phyloP scores from a whole-genome alignment of 2,888 invertebrate species.

The Dasysyrphus tricinctus region DNA sequence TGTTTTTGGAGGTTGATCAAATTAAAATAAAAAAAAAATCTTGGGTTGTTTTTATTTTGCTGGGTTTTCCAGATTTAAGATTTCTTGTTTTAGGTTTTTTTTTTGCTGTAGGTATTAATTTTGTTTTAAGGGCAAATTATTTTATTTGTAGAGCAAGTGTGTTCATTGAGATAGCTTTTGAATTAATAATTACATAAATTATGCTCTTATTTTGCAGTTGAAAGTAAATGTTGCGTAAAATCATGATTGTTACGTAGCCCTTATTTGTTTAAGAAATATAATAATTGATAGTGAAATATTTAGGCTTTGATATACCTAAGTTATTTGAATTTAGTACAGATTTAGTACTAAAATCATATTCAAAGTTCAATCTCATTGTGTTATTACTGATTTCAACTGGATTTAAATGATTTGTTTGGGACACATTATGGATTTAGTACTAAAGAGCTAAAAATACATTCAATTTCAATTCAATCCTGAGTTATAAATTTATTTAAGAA shows the following conservation, averaged over 20 bases:
- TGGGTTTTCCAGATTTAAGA: constrained; percentile 31
- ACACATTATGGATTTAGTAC: too few relatives aligned
- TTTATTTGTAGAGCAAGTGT: constrained; percentile 42
- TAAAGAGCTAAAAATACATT: too few relatives aligned
- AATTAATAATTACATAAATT: constrained; percentile 6
- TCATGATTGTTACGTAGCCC: not conserved
- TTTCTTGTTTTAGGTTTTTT: constrained; percentile 13
- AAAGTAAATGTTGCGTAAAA: constrained; percentile 1
- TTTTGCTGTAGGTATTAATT: not conserved
- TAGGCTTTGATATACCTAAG: too few relatives aligned
- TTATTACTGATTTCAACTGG: too few relatives aligned
- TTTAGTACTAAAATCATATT: too few relatives aligned
- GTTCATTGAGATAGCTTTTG: constrained; percentile 52
- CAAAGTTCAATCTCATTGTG: too few relatives aligned
- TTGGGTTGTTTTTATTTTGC: not conserved
- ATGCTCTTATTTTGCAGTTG: not conserved
- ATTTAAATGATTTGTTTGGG: too few relatives aligned
- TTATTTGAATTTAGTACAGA: too few relatives aligned
- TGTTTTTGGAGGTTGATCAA: constrained; percentile 57
- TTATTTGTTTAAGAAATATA: not conserved
- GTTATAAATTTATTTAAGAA: too few relatives aligned
- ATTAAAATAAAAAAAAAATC: constrained; percentile 13
- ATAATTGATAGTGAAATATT: too few relatives aligned
- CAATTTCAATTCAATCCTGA: too few relatives aligned
- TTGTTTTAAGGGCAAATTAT: constrained; percentile 7